Evolutionary conservation across 2,113 vertebrate species (phyloP).

Genomic region (Plectropomus leopardus): DNA sequence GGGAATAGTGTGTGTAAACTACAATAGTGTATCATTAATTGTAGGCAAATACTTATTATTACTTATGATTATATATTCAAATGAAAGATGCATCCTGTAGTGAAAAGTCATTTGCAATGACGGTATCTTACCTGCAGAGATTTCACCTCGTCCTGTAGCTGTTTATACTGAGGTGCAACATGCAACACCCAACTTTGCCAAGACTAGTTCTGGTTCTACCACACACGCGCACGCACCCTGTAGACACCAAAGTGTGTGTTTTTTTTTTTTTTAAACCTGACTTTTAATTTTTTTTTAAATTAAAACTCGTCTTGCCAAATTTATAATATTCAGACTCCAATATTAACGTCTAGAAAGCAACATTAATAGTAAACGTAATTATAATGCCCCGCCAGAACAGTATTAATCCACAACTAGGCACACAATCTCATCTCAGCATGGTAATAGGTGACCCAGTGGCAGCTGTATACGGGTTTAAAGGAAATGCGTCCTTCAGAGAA

Average conservation of each 20-base stretch:
- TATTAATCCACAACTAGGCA: neutral
- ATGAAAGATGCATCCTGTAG: neutral
- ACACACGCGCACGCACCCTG: neutral
- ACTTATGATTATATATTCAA: neutral
- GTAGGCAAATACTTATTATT: neutral
- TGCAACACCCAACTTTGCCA: slow-evolving; percentile 31
- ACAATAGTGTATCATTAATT: neutral
- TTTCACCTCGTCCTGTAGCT: slow-evolving; percentile 34
- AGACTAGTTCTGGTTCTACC: slow-evolving; percentile 30
- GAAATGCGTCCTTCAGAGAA: slow-evolving; percentile 30
- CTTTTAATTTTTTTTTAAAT: neutral
- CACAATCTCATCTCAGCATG: slow-evolving; percentile 33
- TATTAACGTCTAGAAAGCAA: neutral
- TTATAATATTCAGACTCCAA: neutral
- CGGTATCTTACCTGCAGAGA: slow-evolving; percentile 51
- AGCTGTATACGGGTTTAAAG: slow-evolving; percentile 34
- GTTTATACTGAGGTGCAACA: slow-evolving; percentile 11
- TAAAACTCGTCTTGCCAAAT: neutral
- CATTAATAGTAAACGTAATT: neutral
- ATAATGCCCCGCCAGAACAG: slow-evolving; percentile 2
- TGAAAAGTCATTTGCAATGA: slow-evolving; percentile 17
- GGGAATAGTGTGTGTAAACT: no score
- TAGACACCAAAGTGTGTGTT: neutral
- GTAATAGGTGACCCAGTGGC: slow-evolving; percentile 26
- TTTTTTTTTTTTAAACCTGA: neutral